Evolutionary conservation across 2,888 invertebrate species (phyloP), one percentile per base, ranked within the genome.

Genomic region (Apodemia hepburni): DNA sequence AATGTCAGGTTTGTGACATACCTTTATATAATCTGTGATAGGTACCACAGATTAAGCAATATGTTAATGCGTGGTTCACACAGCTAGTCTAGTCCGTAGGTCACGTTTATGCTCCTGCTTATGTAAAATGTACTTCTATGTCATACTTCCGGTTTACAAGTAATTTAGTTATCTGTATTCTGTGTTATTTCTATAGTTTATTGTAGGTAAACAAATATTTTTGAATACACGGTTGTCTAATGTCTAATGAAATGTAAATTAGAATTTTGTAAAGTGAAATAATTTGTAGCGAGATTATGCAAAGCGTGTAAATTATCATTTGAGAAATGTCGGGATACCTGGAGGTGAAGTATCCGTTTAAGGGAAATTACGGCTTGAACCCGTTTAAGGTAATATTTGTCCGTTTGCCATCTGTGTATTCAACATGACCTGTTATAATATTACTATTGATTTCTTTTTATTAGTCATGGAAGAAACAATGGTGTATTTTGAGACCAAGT

Each of bases 391-490:
- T 94, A 81, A 80, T 84, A 80, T 65, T 70, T 65, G 58, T 65
- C 66, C 64, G 59, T 65, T 68, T 60, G 66, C 61, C 58, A 64
- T 62, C 61, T 42, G 47, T 12, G 15, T 58, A 15, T 58, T 12
- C 42, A 42, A 42, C 15, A 42, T 42, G 42, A 49, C 59, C 57
- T 63, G 71, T 67, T 68, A 71, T 63, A 71, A 69, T 68, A 67
- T 66, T 65, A 69, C 66, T 61, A 76, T 75, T 75, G 68, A 75
- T 66, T 76, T 73, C 74, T 77, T 75, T 75, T 83, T 73, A 68
- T 65, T 77, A 94, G 94, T 93, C 93, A 66, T 94, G 94, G 94
- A 93, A 93, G 75, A 92, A 92, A 78, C 94, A 94, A 77, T 94
- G 94, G 94, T 94, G 94, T 76, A 93, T 93, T 75, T 84, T 94